A percentile compares a stretch with the other conserved stretches of the same genome.
Evolutionary conservation across 1,140 invertebrate species (phyloP).

Genomic region (Holotrichia oblita): DNA sequence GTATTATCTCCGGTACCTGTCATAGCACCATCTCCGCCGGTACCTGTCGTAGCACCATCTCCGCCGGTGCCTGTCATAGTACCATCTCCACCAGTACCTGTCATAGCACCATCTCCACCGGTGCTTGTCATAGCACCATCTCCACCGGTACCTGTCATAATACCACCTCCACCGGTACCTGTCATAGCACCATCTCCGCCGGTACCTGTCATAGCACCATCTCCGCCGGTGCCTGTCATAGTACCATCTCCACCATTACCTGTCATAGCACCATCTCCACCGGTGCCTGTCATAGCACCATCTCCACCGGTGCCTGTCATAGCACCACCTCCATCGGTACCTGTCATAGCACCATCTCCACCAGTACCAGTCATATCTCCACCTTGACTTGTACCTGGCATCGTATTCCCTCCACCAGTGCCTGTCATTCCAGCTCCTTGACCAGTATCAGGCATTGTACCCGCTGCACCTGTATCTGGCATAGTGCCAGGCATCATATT

Average conservation of each 20-base stretch:
- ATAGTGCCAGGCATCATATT: constrained; percentile 3
- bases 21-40: constrained; percentile 34
- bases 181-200: constrained; percentile 43
- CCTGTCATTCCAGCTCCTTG: background rate
- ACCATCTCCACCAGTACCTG: constrained; percentile 19
- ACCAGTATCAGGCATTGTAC: background rate
- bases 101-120: constrained; percentile 38
- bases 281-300: background rate
- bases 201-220: constrained; percentile 29
- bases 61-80: constrained; percentile 39
- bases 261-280: constrained; percentile 19
- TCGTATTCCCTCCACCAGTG: background rate
- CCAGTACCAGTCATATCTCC: constrained; percentile 11
- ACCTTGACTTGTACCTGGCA: background rate
- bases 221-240: constrained; percentile 6
- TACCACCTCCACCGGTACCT: constrained; percentile 18
- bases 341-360: background rate
- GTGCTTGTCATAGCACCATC: constrained; percentile 41
- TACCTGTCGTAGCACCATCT: background rate
- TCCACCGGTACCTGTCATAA: constrained; percentile 42
- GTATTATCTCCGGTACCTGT: constrained; percentile 40
- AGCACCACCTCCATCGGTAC: background rate
- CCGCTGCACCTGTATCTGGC: background rate
- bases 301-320: constrained; percentile 10
- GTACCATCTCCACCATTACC: constrained; percentile 18